Conservation (phyloP, 2,113 vertebrate genomes). For the Phaetusa simplex region DNA sequence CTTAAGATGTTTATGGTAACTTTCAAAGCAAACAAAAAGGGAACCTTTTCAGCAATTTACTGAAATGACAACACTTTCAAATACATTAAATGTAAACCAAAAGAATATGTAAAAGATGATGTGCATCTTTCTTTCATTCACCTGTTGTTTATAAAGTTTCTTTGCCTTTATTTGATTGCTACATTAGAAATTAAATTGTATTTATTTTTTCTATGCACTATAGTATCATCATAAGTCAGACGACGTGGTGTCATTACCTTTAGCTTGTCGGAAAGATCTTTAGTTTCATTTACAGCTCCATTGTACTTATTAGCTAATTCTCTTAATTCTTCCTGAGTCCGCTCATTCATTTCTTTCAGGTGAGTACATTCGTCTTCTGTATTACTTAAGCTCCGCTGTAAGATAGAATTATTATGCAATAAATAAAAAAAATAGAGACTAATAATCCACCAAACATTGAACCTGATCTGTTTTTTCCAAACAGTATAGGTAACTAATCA, state of each 20-base stretch:
- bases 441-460: not conserved
- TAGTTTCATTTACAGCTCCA: conserved; percentile 95
- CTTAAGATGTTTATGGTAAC: not conserved
- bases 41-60: not conserved
- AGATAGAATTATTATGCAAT: conserved; percentile 12
- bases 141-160: not conserved
- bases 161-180: not conserved
- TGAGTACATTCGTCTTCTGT: conserved; percentile 99
- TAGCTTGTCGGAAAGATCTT: conserved; percentile 95
- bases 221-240: not conserved
- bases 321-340: conserved; percentile 92
- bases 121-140: not conserved
- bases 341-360: conserved; percentile 96
- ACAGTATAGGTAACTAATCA: not conserved
- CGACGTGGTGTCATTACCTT: conserved; percentile 79
- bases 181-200: not conserved
- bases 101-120: not conserved
- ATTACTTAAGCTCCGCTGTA: conserved; percentile 93
- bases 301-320: conserved; percentile 98
- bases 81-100: not conserved
- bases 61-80: not conserved
- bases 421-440: not conserved
- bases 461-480: not conserved
- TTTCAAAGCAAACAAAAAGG: not conserved
- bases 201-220: not conserved